These are phyloP conservation scores for Typhlichthys eigenmanni DNA, from an alignment of 2,797 vertebrate genomes.

Conservation along the genomic window DNA sequence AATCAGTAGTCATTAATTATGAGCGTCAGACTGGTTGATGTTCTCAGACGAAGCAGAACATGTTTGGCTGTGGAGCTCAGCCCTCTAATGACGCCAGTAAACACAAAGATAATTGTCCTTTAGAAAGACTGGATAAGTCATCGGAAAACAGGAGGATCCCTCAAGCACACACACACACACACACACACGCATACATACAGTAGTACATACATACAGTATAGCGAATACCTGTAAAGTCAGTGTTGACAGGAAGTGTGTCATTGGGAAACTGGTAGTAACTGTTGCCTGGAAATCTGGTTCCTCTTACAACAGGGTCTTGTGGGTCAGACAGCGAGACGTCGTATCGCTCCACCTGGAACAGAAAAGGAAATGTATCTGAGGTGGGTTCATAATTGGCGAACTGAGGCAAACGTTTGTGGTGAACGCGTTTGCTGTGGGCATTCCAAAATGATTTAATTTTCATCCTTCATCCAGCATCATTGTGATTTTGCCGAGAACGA, in stretches of 20 bases:
- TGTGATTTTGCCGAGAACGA: no score
- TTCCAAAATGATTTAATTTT: no score
- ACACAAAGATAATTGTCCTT: conserved; percentile 85
- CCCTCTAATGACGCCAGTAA: conserved; percentile 82
- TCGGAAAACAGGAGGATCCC: conserved; percentile 41
- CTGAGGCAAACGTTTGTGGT: no score
- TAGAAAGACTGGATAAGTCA: conserved; percentile 80
- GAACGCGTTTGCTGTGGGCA: no score
- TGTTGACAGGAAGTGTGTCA: conserved; percentile 80
- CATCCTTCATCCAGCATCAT: no score
- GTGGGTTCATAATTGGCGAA: no score
- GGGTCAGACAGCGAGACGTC: conserved; percentile 81
- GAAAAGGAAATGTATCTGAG: not conserved
- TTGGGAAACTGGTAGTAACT: conserved; percentile 84
- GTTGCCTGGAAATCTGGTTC: conserved; percentile 84
- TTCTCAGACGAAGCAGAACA: conserved; percentile 83
- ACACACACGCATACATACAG: conserved; percentile 4
- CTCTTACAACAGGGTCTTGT: conserved; percentile 71
- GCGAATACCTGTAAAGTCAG: conserved; percentile 85
- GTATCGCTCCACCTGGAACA: conserved; percentile 81
- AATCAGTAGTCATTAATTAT: conserved; percentile 79
- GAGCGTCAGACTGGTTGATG: conserved; percentile 76
- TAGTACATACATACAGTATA: not conserved
- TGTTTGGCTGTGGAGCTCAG: conserved; percentile 82
- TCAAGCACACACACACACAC: conserved; percentile 1